Percentiles rank a stretch among this genome's conserved stretches.
Evolutionary conservation across 2,113 vertebrate genomes (phyloP).

Genomic region (Syngnathus floridae): DNA sequence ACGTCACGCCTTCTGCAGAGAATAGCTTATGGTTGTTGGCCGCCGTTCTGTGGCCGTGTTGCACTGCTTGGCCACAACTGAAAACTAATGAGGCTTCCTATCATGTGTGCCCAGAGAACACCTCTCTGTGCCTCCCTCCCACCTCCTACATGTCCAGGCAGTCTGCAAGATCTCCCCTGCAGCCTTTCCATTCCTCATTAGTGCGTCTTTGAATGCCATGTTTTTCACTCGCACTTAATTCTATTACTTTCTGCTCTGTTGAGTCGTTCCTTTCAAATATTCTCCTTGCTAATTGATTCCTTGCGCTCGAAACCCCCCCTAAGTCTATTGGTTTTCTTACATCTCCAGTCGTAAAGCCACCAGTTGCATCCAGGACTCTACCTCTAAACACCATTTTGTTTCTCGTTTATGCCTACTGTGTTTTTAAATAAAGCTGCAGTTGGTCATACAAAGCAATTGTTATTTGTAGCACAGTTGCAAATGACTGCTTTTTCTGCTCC

Average conservation of each 20-base stretch:
- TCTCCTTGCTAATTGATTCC: constrained; percentile 40
- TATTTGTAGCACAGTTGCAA: neutral
- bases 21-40: constrained; percentile 37
- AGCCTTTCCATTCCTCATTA: constrained; percentile 48
- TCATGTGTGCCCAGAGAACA: constrained; percentile 46
- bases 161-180: constrained; percentile 37
- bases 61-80: constrained; percentile 45
- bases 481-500: neutral
- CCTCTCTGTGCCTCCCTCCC: constrained; percentile 11
- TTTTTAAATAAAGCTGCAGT: neutral
- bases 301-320: constrained; percentile 14
- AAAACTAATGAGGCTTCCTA: constrained; percentile 62
- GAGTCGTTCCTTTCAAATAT: constrained; percentile 20
- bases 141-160: constrained; percentile 36
- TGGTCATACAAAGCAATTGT: neutral
- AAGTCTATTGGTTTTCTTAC: neutral
- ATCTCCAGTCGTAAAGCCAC: neutral
- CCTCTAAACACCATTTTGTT: neutral
- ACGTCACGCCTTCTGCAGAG: constrained; percentile 23
- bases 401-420: neutral
- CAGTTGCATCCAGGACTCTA: neutral
- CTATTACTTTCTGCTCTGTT: constrained; percentile 14
- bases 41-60: constrained; percentile 33
- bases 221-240: constrained; percentile 35
- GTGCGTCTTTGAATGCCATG: constrained; percentile 32